A percentile compares a stretch with the other conserved stretches of the same genome.
These are phyloP conservation scores for Bombus superbus DNA, from an alignment of 1,140 invertebrate species.

Conservation along the genomic window DNA sequence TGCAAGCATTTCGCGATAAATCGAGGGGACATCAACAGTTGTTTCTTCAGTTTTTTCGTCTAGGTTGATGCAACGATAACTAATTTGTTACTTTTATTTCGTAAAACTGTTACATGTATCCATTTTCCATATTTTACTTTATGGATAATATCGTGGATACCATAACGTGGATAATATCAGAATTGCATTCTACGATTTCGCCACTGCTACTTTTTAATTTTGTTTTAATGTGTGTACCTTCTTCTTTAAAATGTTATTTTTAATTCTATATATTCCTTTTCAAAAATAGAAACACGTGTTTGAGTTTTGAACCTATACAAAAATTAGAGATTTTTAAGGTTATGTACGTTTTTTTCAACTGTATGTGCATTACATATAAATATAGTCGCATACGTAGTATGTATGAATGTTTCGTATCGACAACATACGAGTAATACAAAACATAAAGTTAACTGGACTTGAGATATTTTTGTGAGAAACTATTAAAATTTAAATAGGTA, in stretches of 20 bases:
- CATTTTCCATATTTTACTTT: background rate
- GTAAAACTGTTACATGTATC: background rate
- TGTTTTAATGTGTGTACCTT: background rate
- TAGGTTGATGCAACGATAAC: background rate
- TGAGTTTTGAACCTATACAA: background rate
- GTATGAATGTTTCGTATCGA: background rate
- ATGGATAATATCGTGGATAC: too few relatives aligned
- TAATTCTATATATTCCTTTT: background rate
- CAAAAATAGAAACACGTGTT: background rate
- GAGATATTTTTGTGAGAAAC: too few relatives aligned
- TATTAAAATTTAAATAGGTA: too few relatives aligned
- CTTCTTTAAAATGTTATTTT: background rate
- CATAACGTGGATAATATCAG: background rate
- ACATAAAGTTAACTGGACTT: background rate
- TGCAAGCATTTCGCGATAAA: background rate
- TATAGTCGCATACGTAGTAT: background rate
- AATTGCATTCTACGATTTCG: background rate
- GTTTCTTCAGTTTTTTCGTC: too few relatives aligned
- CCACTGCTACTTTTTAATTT: background rate
- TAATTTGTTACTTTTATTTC: background rate
- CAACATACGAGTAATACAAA: background rate
- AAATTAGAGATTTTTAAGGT: background rate
- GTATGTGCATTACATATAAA: background rate
- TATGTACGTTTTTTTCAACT: constrained; percentile 12
- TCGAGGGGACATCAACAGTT: background rate